Evolutionary conservation across 2,797 vertebrate species (phyloP), one percentile per base, ranked within the genome.

Genomic region (Ammospiza maritima): DNA sequence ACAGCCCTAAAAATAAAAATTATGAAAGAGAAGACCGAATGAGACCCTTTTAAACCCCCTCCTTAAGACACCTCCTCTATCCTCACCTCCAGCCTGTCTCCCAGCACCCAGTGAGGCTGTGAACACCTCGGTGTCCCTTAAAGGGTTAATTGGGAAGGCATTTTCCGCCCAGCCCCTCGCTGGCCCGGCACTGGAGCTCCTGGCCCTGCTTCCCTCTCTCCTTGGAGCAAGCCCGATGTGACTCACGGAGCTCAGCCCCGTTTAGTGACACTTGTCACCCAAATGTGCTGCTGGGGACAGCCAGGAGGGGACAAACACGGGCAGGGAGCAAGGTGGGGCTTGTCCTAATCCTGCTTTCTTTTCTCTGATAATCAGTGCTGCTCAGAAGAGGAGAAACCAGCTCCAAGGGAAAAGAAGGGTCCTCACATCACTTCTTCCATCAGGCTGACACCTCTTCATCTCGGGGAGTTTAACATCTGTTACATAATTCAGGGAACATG

Each of bases 391-490:
- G n/a, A 89, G 84, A 74, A 47, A 16, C 7, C 67, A 53, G 67
- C 71, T 72, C 82, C 70, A 32, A 94, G 62, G 54, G 71, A 85
- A 89, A 91, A 64, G 84, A 83, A 65, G 89, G 75, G 75, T 75
- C 85, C 66, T 83, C 89, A n/a, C 88, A 91, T 96, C 93, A 95
- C 72, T 93, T 86, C 90, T 96, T 96, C 96, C 94, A 93, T 81
- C 86, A 80, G 93, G 73, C 89, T 89, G 90, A 96, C 96, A 96
- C 94, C 90, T 96, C 94, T 92, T 95, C 92, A 91, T 89, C 72
- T 47, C 18, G 17, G 79, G 47, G 92, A 95, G 84, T 91, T 93
- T 13, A 85, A 95, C 94, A 96, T 94, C 96, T 97, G 95, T 75
- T 96, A 80, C 73, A 91, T 72, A 88, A 86, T 19, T 94, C 87